Conservation (phyloP, 2,797 vertebrate species). For the Alectoris magna region DNA sequence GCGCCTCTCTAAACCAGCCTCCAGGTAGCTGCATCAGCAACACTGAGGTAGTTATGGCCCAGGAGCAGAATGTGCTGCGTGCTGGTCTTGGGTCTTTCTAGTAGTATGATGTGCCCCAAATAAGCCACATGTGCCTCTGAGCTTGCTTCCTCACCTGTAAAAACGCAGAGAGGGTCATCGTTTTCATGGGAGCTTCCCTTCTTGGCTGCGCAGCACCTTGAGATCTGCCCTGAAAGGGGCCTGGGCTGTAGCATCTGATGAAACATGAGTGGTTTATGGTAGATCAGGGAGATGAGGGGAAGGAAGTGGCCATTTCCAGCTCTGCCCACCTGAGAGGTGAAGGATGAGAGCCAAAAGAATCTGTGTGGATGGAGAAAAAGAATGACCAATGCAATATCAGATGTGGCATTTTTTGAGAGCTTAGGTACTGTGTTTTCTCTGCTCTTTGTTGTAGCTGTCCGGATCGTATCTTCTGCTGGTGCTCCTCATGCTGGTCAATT, state of each 20-base stretch:
- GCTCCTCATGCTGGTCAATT: background rate
- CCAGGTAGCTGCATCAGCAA: background rate
- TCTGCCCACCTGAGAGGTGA: rapidly evolving
- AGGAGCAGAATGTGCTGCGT: background rate
- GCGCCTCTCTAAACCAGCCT: background rate
- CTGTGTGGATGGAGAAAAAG: background rate
- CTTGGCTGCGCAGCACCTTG: background rate
- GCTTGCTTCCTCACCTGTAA: background rate
- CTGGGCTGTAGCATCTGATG: background rate
- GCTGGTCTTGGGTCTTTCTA: background rate
- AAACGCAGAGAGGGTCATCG: background rate
- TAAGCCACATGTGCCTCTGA: background rate
- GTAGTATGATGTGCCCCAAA: background rate
- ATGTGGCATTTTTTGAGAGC: background rate
- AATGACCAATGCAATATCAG: background rate
- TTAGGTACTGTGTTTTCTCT: background rate
- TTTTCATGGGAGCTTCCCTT: background rate
- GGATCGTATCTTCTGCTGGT: background rate
- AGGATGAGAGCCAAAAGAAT: background rate
- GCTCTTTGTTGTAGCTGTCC: background rate
- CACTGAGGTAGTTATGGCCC: background rate
- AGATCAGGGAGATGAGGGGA: background rate
- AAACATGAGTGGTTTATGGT: background rate
- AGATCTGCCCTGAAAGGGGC: background rate
- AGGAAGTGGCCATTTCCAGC: background rate